These are phyloP conservation scores for Eristalis pertinax DNA, from an alignment of 2,888 invertebrate genomes.

Conservation along the genomic window DNA sequence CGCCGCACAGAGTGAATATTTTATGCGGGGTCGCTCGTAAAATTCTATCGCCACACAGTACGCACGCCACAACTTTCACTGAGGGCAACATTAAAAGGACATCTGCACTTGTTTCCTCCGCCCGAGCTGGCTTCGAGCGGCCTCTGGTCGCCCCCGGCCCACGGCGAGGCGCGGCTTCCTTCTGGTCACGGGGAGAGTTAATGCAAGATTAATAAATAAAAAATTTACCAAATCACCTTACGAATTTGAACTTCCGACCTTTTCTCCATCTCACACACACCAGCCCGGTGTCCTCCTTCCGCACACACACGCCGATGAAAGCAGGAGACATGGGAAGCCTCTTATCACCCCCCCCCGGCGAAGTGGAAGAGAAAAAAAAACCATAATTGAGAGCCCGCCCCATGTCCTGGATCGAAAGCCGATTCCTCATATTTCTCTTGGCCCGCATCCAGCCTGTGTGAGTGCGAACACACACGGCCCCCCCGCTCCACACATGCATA, in stretches of 20 bases:
- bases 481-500: neutral
- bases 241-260: conserved; percentile 33
- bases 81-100: conserved; percentile 21
- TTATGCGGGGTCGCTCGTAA: conserved; percentile 42
- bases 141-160: neutral
- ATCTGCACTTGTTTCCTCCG: neutral
- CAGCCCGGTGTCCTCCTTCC: neutral
- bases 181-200: neutral
- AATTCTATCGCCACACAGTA: conserved; percentile 29
- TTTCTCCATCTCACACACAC: neutral
- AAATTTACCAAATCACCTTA: conserved; percentile 45
- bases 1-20: conserved; percentile 49
- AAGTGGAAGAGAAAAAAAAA: neutral
- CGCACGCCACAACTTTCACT: neutral
- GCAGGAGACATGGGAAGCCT: conserved; percentile 22
- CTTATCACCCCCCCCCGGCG: conserved; percentile 17
- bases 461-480: neutral
- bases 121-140: neutral
- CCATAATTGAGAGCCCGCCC: conserved; percentile 21
- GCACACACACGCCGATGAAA: neutral
- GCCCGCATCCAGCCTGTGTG: neutral
- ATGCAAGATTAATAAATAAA: conserved; percentile 49
- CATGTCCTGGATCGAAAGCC: neutral
- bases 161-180: neutral
- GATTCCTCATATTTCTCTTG: conserved; percentile 19